These are phyloP conservation scores for Gobiocypris rarus DNA, from an alignment of 2,113 vertebrate species.

Conservation along the genomic window DNA sequence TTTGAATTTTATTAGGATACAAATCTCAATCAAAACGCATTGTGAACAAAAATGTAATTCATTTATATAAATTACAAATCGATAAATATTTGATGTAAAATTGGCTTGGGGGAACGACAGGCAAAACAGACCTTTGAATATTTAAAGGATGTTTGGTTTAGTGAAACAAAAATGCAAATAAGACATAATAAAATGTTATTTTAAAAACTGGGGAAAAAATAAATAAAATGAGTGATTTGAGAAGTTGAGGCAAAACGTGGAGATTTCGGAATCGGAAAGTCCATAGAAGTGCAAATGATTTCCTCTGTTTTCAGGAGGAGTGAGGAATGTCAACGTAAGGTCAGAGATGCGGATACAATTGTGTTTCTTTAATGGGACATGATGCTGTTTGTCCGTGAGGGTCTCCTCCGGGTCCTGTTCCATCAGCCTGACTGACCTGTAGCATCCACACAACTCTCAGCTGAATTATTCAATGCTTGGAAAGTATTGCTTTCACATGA, in stretches of 20 bases:
- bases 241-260: background rate
- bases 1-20: slow-evolving; percentile 31
- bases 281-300: background rate
- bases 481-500: slow-evolving; percentile 33
- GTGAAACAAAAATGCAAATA: background rate
- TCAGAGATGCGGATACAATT: background rate
- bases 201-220: background rate
- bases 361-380: background rate
- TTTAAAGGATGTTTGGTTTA: background rate
- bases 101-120: background rate
- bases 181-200: background rate
- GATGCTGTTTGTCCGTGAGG: background rate
- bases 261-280: background rate
- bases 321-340: background rate
- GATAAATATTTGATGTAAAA: slow-evolving; percentile 23
- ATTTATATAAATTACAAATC: slow-evolving; percentile 46
- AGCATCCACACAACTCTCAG: background rate
- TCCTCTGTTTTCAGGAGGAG: slow-evolving; percentile 37
- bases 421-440: background rate
- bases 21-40: slow-evolving; percentile 17
- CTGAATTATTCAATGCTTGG: background rate
- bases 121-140: too few relatives aligned
- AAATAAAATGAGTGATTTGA: background rate
- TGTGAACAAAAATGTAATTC: slow-evolving; percentile 19
- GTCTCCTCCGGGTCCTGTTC: background rate